phyloP scores from a whole-genome alignment of 92 coral and sea anemone species.

The Virgularia gustaviana region DNA sequence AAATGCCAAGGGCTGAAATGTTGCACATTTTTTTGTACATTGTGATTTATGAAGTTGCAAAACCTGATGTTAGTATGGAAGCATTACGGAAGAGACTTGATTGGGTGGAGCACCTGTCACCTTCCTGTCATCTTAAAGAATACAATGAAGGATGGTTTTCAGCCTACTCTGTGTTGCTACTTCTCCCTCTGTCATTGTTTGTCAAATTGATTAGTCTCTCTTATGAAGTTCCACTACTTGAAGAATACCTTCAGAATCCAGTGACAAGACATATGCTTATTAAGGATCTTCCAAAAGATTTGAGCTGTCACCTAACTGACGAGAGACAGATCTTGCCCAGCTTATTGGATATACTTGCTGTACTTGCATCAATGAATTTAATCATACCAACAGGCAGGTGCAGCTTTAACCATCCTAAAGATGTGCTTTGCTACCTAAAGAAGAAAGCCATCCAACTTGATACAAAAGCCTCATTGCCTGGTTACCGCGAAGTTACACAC shows the following conservation, averaged over 20 bases:
- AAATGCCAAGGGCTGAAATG: conserved; percentile 60
- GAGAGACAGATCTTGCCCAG: conserved; percentile 24
- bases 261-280: conserved; percentile 54
- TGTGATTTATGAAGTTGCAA: conserved; percentile 47
- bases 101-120: conserved; percentile 25
- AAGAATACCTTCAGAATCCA: conserved; percentile 64
- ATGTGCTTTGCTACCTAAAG: conserved; percentile 44
- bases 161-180: not conserved
- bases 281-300: conserved; percentile 61
- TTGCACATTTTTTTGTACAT: conserved; percentile 72
- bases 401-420: conserved; percentile 11
- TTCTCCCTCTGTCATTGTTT: conserved; percentile 29
- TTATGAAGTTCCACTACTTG: conserved; percentile 59
- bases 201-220: not conserved
- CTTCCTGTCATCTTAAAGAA: not conserved
- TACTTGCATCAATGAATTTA: conserved; percentile 51
- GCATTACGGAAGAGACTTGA: conserved; percentile 20
- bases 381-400: conserved; percentile 36
- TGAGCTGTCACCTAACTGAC: conserved; percentile 39
- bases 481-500: conserved; percentile 25
- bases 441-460: conserved; percentile 60
- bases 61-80: conserved; percentile 5
- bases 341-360: conserved; percentile 27
- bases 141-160: conserved; percentile 30
- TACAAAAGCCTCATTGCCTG: conserved; percentile 56